Base-by-base conservation (phyloP, 2,888 invertebrate genomes). In the Standfussiana lucernea region DNA sequence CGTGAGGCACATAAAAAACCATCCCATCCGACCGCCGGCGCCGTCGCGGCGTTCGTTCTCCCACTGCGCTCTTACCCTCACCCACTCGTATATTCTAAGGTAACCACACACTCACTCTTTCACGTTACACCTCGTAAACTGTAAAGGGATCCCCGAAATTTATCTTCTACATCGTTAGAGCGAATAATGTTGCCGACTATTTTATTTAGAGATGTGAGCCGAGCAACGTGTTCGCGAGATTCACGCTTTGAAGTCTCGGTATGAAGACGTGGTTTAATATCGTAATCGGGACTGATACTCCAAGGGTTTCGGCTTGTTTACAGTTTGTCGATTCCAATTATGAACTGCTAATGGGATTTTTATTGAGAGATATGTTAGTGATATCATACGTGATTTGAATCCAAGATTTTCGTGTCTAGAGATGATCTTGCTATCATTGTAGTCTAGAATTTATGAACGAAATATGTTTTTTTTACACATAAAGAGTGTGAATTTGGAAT, bases 171-270 rank as follows among this genome's bases (percentile, higher is more conserved):
- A 85, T 92, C 93, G 94, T 93, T 93, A 93, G 92, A 93, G 93
- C 93, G 94, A 92, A 93, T 94, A 94, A 94, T 94, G 92, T 93
- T 90, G 87, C 92, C 90, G 93, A 93, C 93, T 94, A 93, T 94
- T 94, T 90, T 90, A 89, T 90, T 89, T 89, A 87, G 85, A 79
- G 84, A 83, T 84, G 83, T 83, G 86, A 81, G 80, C 81, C 47
- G 59, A 84, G 74, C 77, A 80, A 79, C 81, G 84, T 83, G 72
- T 79, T 72, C 81, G 71, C 45, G 75, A 72, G 72, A 64, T 66
- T 76, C 80, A 53, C 67, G 64, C 87, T 88, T 89, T 86, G 89
- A 88, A 83, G 89, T 80, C 71, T 79, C 45, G 18, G 50, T 47
- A 56, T 45, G 53, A 21, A 72, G 70, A 83, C 79, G 79, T 75